Percentiles rank a stretch among this genome's conserved stretches.
Evolutionary conservation across 2,888 invertebrate genomes (phyloP).

Genomic region (Osmoderma eremita): DNA sequence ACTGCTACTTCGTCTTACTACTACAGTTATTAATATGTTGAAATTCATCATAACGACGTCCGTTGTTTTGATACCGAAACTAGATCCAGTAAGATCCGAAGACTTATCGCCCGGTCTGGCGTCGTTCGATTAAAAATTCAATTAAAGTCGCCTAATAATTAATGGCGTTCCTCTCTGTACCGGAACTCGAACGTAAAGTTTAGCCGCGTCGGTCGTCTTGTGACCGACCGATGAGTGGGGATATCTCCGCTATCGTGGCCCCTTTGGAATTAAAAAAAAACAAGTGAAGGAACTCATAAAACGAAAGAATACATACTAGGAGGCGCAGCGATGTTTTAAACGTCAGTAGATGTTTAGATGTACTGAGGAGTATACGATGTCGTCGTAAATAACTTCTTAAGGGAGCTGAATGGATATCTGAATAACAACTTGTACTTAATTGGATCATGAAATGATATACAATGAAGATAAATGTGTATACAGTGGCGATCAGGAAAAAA

Average conservation of each 20-base stretch:
- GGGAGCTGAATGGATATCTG: no score
- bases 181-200: constrained; percentile 30
- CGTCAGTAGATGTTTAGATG: constrained; percentile 1
- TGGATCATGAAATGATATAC: no score
- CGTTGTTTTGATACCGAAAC: constrained; percentile 24
- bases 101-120: constrained; percentile 21
- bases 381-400: neutral
- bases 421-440: no score
- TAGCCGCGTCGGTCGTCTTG: constrained; percentile 4
- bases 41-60: constrained; percentile 23
- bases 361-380: neutral
- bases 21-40: constrained; percentile 22
- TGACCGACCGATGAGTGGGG: constrained; percentile 4
- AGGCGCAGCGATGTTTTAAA: neutral
- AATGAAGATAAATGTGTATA: neutral
- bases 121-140: constrained; percentile 36
- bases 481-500: no score
- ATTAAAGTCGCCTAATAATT: constrained; percentile 35
- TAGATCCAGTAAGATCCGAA: neutral
- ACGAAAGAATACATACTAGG: neutral
- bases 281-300: constrained; percentile 24
- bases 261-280: neutral
- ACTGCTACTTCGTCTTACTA: neutral
- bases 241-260: constrained; percentile 4
- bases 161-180: constrained; percentile 22